Evolutionary conservation across 2,797 vertebrate genomes (phyloP).

Genomic region (Sebastolobus alascanus): DNA sequence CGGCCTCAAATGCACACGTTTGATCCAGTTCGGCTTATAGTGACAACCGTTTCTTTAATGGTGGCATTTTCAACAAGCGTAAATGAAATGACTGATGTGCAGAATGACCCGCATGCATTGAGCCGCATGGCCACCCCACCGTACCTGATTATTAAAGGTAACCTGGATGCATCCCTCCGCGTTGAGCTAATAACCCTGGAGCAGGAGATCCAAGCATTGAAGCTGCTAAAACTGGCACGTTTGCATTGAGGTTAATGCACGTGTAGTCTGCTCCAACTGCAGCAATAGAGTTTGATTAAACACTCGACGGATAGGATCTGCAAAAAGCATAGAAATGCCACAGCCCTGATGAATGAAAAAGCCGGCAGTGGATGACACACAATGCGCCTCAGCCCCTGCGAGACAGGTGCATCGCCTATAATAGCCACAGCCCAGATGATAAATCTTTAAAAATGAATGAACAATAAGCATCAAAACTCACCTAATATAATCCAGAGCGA

Average conservation of each 20-base stretch:
- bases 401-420: slow-evolving; percentile 53
- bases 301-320: rapidly evolving
- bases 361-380: slow-evolving; percentile 61
- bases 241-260: slow-evolving; percentile 20
- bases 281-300: neutral
- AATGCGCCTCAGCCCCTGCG: slow-evolving; percentile 32
- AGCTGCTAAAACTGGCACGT: neutral
- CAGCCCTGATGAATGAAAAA: slow-evolving; percentile 18
- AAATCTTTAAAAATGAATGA: neutral
- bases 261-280: slow-evolving; percentile 24
- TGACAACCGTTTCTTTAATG: rapidly evolving
- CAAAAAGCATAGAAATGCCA: neutral
- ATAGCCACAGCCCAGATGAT: neutral
- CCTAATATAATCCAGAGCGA: slow-evolving; percentile 89
- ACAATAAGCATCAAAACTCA: slow-evolving; percentile 64
- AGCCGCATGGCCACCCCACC: slow-evolving; percentile 39
- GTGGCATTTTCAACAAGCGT: neutral
- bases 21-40: neutral
- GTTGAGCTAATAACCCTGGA: neutral
- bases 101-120: slow-evolving; percentile 16
- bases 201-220: neutral
- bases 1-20: slow-evolving; percentile 44
- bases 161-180: slow-evolving; percentile 7
- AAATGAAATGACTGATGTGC: neutral
- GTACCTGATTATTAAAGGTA: slow-evolving; percentile 28